Conservation (phyloP, 1,140 invertebrate genomes). For the Atta cephalotes region DNA sequence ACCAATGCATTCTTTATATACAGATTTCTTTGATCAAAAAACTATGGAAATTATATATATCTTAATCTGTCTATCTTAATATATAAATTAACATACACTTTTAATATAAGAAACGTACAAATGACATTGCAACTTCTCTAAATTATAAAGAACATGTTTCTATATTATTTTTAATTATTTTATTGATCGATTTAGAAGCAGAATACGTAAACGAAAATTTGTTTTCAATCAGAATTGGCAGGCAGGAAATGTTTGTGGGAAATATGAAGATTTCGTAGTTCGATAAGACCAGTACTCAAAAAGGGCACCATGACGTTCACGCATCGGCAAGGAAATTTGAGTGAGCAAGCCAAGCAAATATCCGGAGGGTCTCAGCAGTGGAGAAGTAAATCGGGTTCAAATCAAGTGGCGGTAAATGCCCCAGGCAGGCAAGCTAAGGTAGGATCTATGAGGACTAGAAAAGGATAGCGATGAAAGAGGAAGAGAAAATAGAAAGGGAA, state of each 20-base stretch:
- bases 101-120: not conserved
- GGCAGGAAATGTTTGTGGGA: conserved; percentile 34
- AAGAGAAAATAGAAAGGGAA: conserved; percentile 36
- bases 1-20: conserved; percentile 29
- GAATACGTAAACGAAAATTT: not conserved
- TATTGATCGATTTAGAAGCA: not conserved
- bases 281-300: conserved; percentile 48
- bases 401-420: conserved; percentile 83
- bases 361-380: conserved; percentile 74
- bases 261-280: conserved; percentile 35
- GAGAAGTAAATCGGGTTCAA: conserved; percentile 80
- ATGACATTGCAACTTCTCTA: not conserved
- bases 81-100: not conserved
- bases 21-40: not conserved
- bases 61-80: not conserved
- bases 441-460: conserved; percentile 60
- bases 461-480: conserved; percentile 46
- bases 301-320: conserved; percentile 43
- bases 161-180: not conserved
- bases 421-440: conserved; percentile 71
- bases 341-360: conserved; percentile 81
- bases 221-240: conserved; percentile 6
- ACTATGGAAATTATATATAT: conserved; percentile 22
- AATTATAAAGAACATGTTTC: not conserved
- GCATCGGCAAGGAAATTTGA: conserved; percentile 74